A percentile compares a stretch with the other conserved stretches of the same genome.
These are phyloP conservation scores for Nanger granti DNA, from an alignment of 2,113 vertebrate genomes.

Conservation along the genomic window DNA sequence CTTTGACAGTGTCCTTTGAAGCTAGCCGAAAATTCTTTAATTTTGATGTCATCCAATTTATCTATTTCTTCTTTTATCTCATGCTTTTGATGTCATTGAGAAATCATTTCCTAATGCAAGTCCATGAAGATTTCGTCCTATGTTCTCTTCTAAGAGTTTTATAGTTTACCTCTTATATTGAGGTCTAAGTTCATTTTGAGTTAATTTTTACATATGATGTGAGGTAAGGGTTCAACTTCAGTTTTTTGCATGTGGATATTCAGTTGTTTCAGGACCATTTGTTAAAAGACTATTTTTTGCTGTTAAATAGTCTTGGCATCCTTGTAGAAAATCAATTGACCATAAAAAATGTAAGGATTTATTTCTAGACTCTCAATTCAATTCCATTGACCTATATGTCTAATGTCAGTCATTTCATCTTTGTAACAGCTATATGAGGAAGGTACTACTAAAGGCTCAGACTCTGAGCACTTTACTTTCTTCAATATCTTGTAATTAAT, in stretches of 20 bases:
- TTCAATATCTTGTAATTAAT: constrained; percentile 17
- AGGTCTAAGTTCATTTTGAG: background rate
- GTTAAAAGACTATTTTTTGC: constrained; percentile 10
- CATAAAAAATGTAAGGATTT: constrained; percentile 5
- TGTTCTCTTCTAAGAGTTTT: constrained; percentile 16
- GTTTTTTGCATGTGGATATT: background rate
- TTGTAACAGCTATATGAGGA: background rate
- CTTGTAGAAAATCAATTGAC: constrained; percentile 15
- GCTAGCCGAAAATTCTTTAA: background rate
- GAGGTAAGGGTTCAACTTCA: background rate
- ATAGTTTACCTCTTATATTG: constrained; percentile 1
- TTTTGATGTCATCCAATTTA: background rate
- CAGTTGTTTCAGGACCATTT: background rate
- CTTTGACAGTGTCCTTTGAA: background rate
- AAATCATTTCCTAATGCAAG: background rate
- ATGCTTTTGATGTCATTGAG: constrained; percentile 1
- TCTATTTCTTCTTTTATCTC: background rate
- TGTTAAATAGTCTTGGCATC: constrained; percentile 12
- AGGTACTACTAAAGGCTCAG: background rate
- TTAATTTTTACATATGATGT: constrained; percentile 16
- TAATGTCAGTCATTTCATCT: background rate
- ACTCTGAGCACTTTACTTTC: constrained; percentile 25
- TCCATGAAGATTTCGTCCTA: background rate
- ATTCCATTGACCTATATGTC: background rate
- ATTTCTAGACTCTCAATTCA: background rate